These are phyloP conservation scores for Trachythela sp. DNA, from an alignment of 64 coral and sea anemone genomes.

Conservation along the genomic window DNA sequence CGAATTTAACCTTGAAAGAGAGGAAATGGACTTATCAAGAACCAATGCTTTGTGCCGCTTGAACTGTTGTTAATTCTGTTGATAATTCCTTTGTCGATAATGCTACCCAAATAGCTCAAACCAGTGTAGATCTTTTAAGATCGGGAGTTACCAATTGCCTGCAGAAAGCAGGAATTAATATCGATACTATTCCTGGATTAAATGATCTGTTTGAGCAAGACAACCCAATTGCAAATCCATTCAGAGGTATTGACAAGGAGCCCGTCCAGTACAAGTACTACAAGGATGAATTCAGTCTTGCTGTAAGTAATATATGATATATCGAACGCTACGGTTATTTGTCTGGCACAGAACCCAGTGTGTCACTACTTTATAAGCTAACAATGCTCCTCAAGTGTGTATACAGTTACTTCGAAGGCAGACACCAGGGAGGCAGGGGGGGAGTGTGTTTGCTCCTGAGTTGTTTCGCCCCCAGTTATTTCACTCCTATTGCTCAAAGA, in stretches of 20 bases:
- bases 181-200: not conserved
- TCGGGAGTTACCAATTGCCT: not conserved
- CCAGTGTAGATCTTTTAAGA: conserved; percentile 6
- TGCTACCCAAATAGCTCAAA: conserved; percentile 21
- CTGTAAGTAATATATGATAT: conserved; percentile 17
- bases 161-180: not conserved
- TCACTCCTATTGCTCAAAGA: no score
- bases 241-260: conserved; percentile 25
- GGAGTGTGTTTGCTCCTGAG: no score
- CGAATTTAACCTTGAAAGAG: conserved; percentile 5
- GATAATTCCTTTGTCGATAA: conserved; percentile 36
- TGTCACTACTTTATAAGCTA: not conserved
- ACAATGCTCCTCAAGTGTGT: no score
- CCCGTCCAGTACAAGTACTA: conserved; percentile 39
- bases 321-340: not conserved
- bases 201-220: conserved; percentile 6
- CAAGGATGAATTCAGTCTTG: conserved; percentile 42
- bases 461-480: no score
- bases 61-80: conserved; percentile 28
- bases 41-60: conserved; percentile 20
- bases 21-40: not conserved
- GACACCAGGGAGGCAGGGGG: no score
- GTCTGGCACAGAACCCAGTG: not conserved
- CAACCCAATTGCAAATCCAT: not conserved
- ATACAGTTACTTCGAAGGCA: no score